phyloP scores from a whole-genome alignment of 2,113 vertebrate genomes.

The Trematocara zebra region DNA sequence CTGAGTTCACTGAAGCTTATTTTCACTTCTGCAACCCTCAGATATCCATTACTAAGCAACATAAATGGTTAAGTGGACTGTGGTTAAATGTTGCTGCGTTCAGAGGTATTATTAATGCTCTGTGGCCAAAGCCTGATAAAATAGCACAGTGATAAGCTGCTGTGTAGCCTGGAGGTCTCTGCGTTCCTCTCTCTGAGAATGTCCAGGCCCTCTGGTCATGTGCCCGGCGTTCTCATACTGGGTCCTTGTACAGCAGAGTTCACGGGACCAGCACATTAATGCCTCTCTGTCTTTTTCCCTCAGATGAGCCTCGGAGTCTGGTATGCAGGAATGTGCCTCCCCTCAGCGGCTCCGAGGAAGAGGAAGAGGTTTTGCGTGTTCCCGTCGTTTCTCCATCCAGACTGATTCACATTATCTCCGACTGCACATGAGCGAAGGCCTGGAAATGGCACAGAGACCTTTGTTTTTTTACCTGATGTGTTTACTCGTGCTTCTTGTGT shows the following conservation, averaged over 20 bases:
- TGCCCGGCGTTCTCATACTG: neutral
- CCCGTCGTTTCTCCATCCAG: conserved; percentile 10
- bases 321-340: conserved; percentile 57
- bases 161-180: neutral
- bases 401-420: conserved; percentile 11
- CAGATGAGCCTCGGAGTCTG: conserved; percentile 65
- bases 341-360: conserved; percentile 22
- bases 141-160: conserved; percentile 36
- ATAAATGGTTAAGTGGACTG: conserved; percentile 5
- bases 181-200: conserved; percentile 28
- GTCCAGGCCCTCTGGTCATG: conserved; percentile 36
- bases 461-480: conserved; percentile 10
- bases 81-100: conserved; percentile 16
- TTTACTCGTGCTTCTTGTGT: conserved; percentile 43
- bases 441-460: conserved; percentile 31
- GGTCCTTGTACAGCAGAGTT: conserved; percentile 8
- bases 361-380: neutral
- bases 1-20: neutral
- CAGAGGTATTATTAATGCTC: conserved; percentile 28
- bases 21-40: neutral
- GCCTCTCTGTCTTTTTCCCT: conserved; percentile 40
- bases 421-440: conserved; percentile 9
- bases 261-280: conserved; percentile 43
- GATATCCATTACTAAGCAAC: conserved; percentile 20
- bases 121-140: conserved; percentile 33